Evolutionary conservation across 1,140 invertebrate genomes (phyloP).

Genomic region (Aphis gossypii): DNA sequence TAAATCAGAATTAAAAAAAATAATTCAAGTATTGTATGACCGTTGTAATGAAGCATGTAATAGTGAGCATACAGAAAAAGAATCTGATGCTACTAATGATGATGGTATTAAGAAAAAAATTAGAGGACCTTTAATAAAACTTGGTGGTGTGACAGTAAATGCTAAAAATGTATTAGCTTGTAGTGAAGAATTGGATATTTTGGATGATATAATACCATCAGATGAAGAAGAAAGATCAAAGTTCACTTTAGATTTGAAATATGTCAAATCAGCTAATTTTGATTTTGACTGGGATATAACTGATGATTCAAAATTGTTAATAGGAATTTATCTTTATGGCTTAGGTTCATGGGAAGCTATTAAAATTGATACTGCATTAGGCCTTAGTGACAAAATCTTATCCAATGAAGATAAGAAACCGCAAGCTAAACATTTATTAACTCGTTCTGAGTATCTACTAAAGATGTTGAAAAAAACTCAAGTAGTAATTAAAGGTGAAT

Average conservation of each 20-base stretch:
- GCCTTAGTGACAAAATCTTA: slow-evolving; percentile 90
- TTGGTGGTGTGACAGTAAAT: slow-evolving; percentile 94
- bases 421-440: slow-evolving; percentile 91
- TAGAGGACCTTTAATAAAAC: slow-evolving; percentile 85
- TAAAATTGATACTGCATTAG: slow-evolving; percentile 90
- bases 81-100: slow-evolving; percentile 63
- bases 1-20: slow-evolving; percentile 82
- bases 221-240: slow-evolving; percentile 79
- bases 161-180: slow-evolving; percentile 88
- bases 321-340: slow-evolving; percentile 93
- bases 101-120: slow-evolving; percentile 72
- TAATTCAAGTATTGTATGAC: slow-evolving; percentile 80
- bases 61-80: slow-evolving; percentile 51
- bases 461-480: slow-evolving; percentile 80
- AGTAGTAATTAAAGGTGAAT: slow-evolving; percentile 38
- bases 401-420: slow-evolving; percentile 90
- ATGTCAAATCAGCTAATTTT: slow-evolving; percentile 83
- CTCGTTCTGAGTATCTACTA: slow-evolving; percentile 89
- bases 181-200: slow-evolving; percentile 86
- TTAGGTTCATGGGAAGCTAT: slow-evolving; percentile 98
- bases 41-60: slow-evolving; percentile 56
- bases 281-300: slow-evolving; percentile 87
- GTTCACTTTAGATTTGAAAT: slow-evolving; percentile 82
- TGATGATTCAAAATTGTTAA: slow-evolving; percentile 88
- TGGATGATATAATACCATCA: slow-evolving; percentile 82